Base-by-base conservation (phyloP, 1,140 invertebrate species). In the Spodoptera frugiperda region DNA sequence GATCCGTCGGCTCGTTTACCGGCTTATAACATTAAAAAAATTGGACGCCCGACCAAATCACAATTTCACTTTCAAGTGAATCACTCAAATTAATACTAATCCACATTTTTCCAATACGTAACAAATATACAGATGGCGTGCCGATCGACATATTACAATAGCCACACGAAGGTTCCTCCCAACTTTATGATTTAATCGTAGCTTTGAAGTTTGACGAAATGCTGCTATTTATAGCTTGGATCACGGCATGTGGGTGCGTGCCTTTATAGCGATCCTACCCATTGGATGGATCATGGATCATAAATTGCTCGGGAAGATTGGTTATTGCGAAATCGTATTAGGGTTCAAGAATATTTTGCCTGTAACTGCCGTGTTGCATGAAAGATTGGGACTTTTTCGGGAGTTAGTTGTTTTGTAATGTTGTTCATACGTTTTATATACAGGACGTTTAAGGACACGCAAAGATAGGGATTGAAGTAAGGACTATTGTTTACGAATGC, bases 161-260 rank as follows among this genome's bases (percentile, higher is more conserved):
- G 59, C 59, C 30, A 63, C 59, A 63, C 59, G 59, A 19, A 63
- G 14, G 30, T n/a, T 9, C 11, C 25, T 15, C 15, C 39, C 1
- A 48, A 21, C 15, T 15, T 91, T 90, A 91, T 90, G 83, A 85
- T 86, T 89, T 92, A 92, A 92, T 92, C 85, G 84, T 33, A 19
- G 78, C 83, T 88, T 88, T 89, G 87, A 91, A 91, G 83, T 92
- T 91, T 92, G 90, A 92, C 88, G 88, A 84, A 92, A 63, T 44
- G 87, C 72, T 78, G 73, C 54, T 83, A 88, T 91, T 91, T 90
- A 91, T 92, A 74, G 87, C 59, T 82, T 85, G 49, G 79, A 82
- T 89, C 90, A 92, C 90, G 90, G 81, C 72, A 89, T 68, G 61
- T 63, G 74, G 30, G 57, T 33, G 59, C 33, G 59, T 44, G 59